Percentiles rank a stretch among this genome's conserved stretches.
phyloP scores from a whole-genome alignment of 1,140 invertebrate species.

The Drosophila kanapiae region DNA sequence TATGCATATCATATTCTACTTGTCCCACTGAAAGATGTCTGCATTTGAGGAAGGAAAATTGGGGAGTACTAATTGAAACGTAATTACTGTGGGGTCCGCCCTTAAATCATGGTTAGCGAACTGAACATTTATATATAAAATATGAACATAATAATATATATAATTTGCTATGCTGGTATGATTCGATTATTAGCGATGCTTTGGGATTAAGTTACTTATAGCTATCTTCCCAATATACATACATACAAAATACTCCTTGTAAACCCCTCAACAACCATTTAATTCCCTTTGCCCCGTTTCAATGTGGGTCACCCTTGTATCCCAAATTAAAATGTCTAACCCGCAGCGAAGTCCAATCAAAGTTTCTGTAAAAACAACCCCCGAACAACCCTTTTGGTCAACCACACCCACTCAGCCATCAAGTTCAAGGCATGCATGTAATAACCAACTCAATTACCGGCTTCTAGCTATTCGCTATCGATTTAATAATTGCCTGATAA shows the following conservation, averaged over 20 bases:
- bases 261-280: constrained; percentile 3
- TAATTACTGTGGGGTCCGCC: constrained; percentile 45
- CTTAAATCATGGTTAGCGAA: no score
- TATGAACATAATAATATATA: no score
- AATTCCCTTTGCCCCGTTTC: constrained; percentile 3
- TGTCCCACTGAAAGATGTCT: background rate
- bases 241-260: background rate
- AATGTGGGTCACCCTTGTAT: constrained; percentile 25
- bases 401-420: constrained; percentile 24
- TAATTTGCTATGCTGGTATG: no score
- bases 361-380: constrained; percentile 39
- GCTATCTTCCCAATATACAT: background rate
- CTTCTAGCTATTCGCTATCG: constrained; percentile 41
- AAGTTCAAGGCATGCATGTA: constrained; percentile 66
- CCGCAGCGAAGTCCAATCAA: constrained; percentile 22
- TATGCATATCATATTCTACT: constrained; percentile 5
- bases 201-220: no score
- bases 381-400: constrained; percentile 18
- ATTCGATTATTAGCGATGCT: no score
- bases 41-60: background rate
- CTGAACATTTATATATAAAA: no score
- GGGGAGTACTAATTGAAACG: constrained; percentile 59
- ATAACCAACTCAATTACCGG: constrained; percentile 46
- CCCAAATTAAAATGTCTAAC: constrained; percentile 18
- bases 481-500: constrained; percentile 70